Evolutionary conservation across 2,888 invertebrate genomes (phyloP).

Genomic region (Girardia tigrina): DNA sequence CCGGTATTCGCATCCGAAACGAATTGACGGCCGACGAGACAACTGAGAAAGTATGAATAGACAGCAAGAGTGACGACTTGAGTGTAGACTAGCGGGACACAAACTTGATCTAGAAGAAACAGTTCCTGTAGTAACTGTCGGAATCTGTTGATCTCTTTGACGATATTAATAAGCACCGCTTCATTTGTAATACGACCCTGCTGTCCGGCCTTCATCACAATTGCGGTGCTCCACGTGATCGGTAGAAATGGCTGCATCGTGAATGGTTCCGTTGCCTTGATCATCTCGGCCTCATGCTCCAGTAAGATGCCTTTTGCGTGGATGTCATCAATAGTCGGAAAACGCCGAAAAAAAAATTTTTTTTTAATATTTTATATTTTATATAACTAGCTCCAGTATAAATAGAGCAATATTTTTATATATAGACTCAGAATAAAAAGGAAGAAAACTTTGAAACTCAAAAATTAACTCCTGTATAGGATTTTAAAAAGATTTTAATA

Average conservation of each 20-base stretch:
- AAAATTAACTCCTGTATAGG: too few species aligned
- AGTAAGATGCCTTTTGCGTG: not conserved
- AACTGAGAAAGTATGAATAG: constrained; percentile 23
- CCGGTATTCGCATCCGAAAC: not conserved
- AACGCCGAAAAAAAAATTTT: too few species aligned
- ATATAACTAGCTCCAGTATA: too few species aligned
- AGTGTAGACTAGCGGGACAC: constrained; percentile 25
- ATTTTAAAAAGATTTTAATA: too few species aligned
- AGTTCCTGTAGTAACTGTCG: not conserved
- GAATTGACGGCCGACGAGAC: constrained; percentile 8
- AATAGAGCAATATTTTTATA: too few species aligned
- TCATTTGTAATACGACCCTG: not conserved
- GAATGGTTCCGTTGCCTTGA: not conserved
- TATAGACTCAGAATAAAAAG: too few species aligned
- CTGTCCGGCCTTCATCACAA: not conserved
- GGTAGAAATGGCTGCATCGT: constrained; percentile 15
- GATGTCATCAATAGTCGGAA: not conserved
- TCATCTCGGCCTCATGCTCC: not conserved
- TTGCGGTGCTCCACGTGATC: not conserved
- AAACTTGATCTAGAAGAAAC: constrained; percentile 2
- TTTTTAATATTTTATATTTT: too few species aligned
- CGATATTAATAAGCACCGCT: not conserved
- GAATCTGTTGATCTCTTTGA: constrained; percentile 19
- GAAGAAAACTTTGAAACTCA: too few species aligned
- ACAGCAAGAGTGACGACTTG: constrained; percentile 26